phyloP scores from a whole-genome alignment of 1,140 invertebrate species.

The Laodelphax striatellus region DNA sequence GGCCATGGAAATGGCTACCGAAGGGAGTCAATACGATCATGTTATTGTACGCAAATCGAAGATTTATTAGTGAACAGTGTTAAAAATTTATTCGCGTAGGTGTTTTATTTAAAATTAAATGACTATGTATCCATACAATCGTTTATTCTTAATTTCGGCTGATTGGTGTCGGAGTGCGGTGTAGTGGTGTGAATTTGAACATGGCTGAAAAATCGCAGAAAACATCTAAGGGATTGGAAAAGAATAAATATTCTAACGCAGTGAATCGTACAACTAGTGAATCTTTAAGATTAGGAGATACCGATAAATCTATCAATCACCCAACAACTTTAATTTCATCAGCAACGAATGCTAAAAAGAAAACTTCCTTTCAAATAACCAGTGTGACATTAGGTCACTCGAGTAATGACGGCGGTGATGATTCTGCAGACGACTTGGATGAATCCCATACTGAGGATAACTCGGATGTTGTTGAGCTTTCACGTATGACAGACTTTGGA shows the following conservation, averaged over 20 bases:
- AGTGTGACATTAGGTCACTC: conserved; percentile 69
- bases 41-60: not conserved
- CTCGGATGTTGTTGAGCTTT: conserved; percentile 51
- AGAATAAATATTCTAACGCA: conserved; percentile 20
- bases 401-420: conserved; percentile 77
- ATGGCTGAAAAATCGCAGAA: conserved; percentile 23
- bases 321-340: conserved; percentile 14
- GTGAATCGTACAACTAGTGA: conserved; percentile 23
- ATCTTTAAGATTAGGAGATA: conserved; percentile 20
- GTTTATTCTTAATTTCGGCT: no score
- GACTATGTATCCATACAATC: no score
- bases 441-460: conserved; percentile 82
- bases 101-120: no score
- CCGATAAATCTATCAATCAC: conserved; percentile 15
- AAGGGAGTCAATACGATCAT: not conserved
- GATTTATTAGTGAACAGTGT: not conserved
- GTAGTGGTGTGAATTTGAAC: conserved; percentile 12
- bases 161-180: no score
- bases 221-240: conserved; percentile 19
- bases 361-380: conserved; percentile 88
- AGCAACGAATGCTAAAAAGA: conserved; percentile 41
- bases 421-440: conserved; percentile 86
- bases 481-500: conserved; percentile 65
- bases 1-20: not conserved
- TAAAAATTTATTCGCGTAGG: not conserved